These are phyloP conservation scores for Calephelis perditalis DNA, from an alignment of 2,888 invertebrate genomes.

Conservation along the genomic window DNA sequence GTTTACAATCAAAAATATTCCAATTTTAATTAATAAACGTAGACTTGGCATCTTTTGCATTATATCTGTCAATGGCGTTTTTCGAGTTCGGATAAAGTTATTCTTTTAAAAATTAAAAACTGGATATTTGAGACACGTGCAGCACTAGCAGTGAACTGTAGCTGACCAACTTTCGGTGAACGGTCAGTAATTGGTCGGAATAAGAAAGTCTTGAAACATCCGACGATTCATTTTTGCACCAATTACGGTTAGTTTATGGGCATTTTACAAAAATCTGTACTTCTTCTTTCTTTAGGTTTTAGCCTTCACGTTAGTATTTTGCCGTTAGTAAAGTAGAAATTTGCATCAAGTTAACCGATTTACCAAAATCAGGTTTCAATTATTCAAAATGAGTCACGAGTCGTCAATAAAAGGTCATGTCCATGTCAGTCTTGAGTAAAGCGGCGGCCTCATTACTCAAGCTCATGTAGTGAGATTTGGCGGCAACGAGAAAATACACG, in stretches of 20 bases:
- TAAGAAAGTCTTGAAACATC: not conserved
- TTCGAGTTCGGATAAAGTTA: conserved; percentile 11
- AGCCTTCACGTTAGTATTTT: too few relatives aligned
- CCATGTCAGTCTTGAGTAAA: too few relatives aligned
- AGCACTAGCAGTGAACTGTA: not conserved
- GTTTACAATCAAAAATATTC: conserved; percentile 41
- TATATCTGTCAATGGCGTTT: conserved; percentile 27
- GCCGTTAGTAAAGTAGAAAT: too few relatives aligned
- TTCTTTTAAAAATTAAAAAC: conserved; percentile 10
- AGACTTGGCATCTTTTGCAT: conserved; percentile 38
- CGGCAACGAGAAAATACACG: too few relatives aligned
- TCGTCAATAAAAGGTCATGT: too few relatives aligned
- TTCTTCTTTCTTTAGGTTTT: too few relatives aligned
- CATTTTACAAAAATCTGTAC: not conserved
- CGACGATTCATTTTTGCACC: not conserved
- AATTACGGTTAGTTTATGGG: not conserved
- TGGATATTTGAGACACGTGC: not conserved
- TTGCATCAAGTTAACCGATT: too few relatives aligned
- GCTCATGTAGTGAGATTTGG: too few relatives aligned
- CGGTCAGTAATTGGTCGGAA: not conserved
- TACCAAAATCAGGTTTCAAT: too few relatives aligned
- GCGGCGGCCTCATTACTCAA: too few relatives aligned
- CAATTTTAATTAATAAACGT: conserved; percentile 50
- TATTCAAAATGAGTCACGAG: too few relatives aligned
- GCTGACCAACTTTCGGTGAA: conserved; percentile 1